A percentile compares a stretch with the other conserved stretches of the same genome.
Conservation (phyloP, 2,797 vertebrate species). For the Taeniopygia guttata region DNA sequence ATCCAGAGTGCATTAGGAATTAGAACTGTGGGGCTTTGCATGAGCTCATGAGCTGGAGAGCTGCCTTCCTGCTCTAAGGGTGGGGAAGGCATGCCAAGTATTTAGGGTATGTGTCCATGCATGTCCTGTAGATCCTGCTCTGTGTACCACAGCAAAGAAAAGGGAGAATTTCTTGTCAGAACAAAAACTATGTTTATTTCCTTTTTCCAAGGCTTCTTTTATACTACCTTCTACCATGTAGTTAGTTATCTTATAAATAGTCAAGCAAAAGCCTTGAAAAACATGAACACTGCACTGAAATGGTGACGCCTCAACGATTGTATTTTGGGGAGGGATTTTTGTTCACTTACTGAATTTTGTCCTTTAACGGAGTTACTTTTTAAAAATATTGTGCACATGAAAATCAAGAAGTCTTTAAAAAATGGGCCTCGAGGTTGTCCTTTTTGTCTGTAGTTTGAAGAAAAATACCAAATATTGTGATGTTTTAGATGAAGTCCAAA, state of each 20-base stretch:
- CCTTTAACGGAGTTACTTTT: neutral
- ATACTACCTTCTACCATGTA: neutral
- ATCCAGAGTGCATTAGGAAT: neutral
- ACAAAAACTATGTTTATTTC: neutral
- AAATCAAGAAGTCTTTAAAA: neutral
- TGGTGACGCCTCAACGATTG: neutral
- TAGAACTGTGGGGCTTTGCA: neutral
- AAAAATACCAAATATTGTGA: neutral
- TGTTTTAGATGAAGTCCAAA: neutral
- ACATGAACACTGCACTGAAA: neutral
- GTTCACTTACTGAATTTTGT: neutral
- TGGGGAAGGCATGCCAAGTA: slow-evolving; percentile 48
- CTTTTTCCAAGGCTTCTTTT: neutral
- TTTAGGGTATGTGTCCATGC: slow-evolving; percentile 46
- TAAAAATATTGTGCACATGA: neutral
- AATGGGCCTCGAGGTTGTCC: neutral
- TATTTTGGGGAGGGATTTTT: neutral
- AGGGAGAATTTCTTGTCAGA: neutral
- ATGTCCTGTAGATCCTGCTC: neutral
- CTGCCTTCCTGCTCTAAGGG: slow-evolving; percentile 9
- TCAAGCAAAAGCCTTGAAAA: neutral
- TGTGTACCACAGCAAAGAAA: neutral
- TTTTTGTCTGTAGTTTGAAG: neutral
- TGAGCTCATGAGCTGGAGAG: slow-evolving; percentile 27
- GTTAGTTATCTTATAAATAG: neutral